Conservation (phyloP, 2,888 invertebrate species). For the Cheilosia pagana region DNA sequence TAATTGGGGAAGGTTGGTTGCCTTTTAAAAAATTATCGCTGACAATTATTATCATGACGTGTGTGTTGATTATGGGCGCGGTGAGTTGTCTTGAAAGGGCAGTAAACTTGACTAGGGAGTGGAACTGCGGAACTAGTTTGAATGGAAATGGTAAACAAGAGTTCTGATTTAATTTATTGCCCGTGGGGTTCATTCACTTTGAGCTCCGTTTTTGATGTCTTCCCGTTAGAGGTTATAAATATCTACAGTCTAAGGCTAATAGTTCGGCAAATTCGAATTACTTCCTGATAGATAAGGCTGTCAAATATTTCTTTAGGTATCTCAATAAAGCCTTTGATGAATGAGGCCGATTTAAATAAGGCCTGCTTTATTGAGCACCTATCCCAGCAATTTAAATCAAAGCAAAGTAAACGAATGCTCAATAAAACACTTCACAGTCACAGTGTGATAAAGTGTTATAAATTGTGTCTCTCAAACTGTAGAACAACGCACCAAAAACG, state of each 20-base stretch:
- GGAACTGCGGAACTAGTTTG: conserved; percentile 1
- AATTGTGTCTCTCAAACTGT: no score
- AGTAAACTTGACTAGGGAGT: conserved; percentile 28
- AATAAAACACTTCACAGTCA: no score
- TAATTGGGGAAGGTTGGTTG: conserved; percentile 5
- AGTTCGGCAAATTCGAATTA: neutral
- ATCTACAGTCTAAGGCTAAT: neutral
- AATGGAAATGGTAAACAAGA: conserved; percentile 4
- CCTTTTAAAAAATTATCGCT: conserved; percentile 10
- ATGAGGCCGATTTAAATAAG: no score
- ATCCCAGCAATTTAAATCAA: no score
- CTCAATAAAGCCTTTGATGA: no score
- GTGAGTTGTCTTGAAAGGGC: conserved; percentile 25
- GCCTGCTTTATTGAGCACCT: no score
- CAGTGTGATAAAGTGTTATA: no score
- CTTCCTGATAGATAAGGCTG: neutral
- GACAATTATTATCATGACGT: conserved; percentile 10
- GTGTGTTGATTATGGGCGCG: conserved; percentile 26
- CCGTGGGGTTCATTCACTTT: conserved; percentile 30
- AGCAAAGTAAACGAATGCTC: no score
- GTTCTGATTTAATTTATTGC: conserved; percentile 18
- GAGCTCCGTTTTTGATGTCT: neutral
- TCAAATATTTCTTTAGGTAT: neutral
- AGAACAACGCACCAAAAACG: no score
- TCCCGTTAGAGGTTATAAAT: conserved; percentile 5